Conservation (phyloP, 2,888 invertebrate genomes). For the Torymus aiolomorphi region DNA sequence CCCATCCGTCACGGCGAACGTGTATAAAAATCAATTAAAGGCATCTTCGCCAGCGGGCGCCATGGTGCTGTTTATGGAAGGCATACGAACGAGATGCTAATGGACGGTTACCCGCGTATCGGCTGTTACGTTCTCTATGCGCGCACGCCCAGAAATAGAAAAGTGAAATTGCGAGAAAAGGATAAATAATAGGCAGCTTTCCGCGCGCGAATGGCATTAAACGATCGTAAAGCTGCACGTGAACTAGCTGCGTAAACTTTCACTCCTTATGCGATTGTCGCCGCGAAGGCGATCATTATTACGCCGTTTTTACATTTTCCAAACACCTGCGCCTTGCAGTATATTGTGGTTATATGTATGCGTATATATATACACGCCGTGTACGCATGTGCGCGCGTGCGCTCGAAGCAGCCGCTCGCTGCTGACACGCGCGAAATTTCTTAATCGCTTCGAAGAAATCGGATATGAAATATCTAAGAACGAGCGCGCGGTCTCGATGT, state of each 20-base stretch:
- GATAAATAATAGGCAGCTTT: constrained; percentile 11
- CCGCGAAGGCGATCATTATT: background rate
- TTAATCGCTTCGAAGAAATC: constrained; percentile 28
- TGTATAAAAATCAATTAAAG: constrained; percentile 26
- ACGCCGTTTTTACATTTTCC: constrained; percentile 37
- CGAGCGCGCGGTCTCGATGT: no score
- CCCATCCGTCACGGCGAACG: background rate
- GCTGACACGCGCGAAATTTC: constrained; percentile 36
- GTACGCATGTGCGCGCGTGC: no score
- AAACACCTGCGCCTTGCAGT: constrained; percentile 26
- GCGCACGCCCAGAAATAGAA: background rate
- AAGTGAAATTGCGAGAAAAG: constrained; percentile 11
- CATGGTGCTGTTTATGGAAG: no score
- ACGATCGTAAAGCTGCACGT: constrained; percentile 2
- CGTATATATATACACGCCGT: no score
- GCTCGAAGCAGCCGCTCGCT: no score
- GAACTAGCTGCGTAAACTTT: constrained; percentile 16
- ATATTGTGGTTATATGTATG: no score
- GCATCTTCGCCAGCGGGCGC: background rate
- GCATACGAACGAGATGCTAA: no score
- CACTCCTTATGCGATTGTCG: constrained; percentile 20
- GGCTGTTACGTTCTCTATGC: no score
- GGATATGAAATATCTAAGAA: no score
- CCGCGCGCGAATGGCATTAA: background rate
- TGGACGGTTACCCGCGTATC: no score